Conservation (phyloP, 2,113 vertebrate genomes). For the Pomatostomus ruficeps region DNA sequence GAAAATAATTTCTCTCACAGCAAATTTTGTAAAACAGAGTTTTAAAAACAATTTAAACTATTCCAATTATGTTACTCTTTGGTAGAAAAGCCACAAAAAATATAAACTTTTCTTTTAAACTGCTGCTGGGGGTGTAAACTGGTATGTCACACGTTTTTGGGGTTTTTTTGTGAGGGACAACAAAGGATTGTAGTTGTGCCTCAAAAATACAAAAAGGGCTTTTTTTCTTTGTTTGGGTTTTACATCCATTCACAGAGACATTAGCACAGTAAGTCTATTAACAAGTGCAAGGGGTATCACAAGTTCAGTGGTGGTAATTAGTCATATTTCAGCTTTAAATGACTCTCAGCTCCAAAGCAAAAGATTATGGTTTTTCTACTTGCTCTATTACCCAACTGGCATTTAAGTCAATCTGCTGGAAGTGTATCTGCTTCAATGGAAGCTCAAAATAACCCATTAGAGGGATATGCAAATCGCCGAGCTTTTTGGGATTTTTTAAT, state of each 20-base stretch:
- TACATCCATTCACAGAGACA: background rate
- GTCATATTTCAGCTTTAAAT: constrained; percentile 23
- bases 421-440: constrained; percentile 25
- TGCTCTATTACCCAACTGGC: constrained; percentile 27
- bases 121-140: background rate
- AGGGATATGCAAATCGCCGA: constrained; percentile 16
- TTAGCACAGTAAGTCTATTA: background rate
- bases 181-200: background rate
- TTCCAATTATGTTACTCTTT: background rate
- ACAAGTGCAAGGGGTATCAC: constrained; percentile 8
- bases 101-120: background rate
- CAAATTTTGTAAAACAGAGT: background rate
- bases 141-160: background rate
- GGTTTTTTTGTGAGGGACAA: background rate
- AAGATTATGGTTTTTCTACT: constrained; percentile 29
- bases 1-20: background rate
- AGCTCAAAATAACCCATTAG: constrained; percentile 34
- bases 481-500: background rate
- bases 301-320: constrained; percentile 14
- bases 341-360: background rate
- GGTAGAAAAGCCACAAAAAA: background rate
- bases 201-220: background rate
- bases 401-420: constrained; percentile 38
- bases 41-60: background rate
- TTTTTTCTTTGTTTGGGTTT: background rate